Conservation (phyloP, 1,140 invertebrate species). For the Meloidogyne floridensis region DNA sequence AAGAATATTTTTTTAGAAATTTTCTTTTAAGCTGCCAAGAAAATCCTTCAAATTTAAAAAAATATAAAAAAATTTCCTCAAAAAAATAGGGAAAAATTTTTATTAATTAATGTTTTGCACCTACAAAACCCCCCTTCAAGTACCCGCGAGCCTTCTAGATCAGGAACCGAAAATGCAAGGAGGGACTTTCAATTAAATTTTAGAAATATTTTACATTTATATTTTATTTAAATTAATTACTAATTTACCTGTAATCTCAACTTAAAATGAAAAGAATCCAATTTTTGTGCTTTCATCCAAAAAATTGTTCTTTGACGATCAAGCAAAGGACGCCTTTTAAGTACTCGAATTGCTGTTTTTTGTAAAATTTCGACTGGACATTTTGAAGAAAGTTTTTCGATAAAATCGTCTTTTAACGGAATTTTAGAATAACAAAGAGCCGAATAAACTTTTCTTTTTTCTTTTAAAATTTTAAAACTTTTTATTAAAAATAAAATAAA, state of each 20-base stretch:
- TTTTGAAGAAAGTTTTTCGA: slow-evolving; percentile 39
- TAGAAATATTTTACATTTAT: too few relatives aligned
- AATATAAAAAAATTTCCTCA: too few relatives aligned
- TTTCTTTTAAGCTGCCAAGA: background rate
- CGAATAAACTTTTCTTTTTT: slow-evolving; percentile 62
- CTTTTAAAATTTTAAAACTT: slow-evolving; percentile 33
- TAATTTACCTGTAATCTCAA: slow-evolving; percentile 16
- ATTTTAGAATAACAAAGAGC: slow-evolving; percentile 59
- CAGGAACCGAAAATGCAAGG: too few relatives aligned
- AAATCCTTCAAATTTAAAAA: background rate
- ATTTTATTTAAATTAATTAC: too few relatives aligned
- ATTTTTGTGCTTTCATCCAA: slow-evolving; percentile 39
- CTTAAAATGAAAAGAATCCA: slow-evolving; percentile 57
- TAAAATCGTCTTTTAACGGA: slow-evolving; percentile 33
- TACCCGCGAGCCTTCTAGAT: too few relatives aligned
- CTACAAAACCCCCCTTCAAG: too few relatives aligned
- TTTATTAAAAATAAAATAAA: background rate
- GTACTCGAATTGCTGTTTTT: slow-evolving; percentile 59
- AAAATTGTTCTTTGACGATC: slow-evolving; percentile 59
- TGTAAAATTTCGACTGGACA: slow-evolving; percentile 58
- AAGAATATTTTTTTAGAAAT: slow-evolving; percentile 10
- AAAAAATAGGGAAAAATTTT: background rate
- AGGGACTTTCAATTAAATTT: background rate
- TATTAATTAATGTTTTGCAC: background rate
- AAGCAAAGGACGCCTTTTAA: slow-evolving; percentile 59